Conservation (phyloP, 2,888 invertebrate species). For the Smittia aterrima region DNA sequence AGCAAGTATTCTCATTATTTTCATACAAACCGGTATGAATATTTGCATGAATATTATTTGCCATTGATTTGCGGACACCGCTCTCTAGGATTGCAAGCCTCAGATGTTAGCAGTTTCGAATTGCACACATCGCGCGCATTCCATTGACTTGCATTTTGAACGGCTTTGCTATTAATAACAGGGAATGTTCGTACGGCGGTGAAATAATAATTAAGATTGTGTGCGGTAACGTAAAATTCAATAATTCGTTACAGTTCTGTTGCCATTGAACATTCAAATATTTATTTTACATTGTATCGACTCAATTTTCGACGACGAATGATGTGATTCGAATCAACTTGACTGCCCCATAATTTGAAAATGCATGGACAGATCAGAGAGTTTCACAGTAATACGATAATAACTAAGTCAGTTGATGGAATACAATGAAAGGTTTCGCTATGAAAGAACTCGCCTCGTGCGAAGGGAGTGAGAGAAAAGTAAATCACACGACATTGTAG, state of each 20-base stretch:
- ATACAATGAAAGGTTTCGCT: too few relatives aligned
- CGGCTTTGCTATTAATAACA: background rate
- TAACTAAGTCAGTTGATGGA: background rate
- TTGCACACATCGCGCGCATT: too few relatives aligned
- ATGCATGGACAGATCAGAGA: background rate
- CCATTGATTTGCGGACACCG: background rate
- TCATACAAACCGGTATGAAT: conserved; percentile 18
- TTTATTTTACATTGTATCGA: background rate
- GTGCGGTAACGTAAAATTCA: background rate
- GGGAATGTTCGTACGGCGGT: background rate
- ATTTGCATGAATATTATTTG: conserved; percentile 22
- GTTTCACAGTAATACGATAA: background rate
- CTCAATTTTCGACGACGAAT: background rate
- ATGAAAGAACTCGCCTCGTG: background rate
- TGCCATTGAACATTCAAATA: background rate
- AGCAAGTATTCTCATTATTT: background rate
- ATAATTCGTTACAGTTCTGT: background rate
- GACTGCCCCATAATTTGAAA: background rate
- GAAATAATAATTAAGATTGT: background rate
- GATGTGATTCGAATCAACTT: background rate
- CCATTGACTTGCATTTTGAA: background rate
- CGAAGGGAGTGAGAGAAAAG: background rate
- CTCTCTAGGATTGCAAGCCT: background rate
- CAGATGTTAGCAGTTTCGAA: background rate
- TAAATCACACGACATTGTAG: background rate